These are phyloP conservation scores for Zaprionus taronus DNA, from an alignment of 1,140 invertebrate species.

Conservation along the genomic window DNA sequence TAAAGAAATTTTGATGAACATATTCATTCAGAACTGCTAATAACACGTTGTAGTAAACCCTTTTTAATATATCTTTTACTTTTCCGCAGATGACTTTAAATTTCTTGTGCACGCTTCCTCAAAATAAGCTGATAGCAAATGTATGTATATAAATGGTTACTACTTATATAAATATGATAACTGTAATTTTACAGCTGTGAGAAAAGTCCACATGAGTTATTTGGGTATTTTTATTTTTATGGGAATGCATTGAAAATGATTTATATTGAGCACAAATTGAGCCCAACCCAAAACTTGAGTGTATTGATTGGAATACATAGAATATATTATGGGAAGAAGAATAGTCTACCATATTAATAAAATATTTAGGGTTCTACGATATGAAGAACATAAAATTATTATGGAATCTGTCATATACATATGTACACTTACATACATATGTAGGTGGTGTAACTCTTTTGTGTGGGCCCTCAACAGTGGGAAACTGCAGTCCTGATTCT, in stretches of 20 bases:
- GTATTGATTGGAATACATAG: slow-evolving; percentile 9
- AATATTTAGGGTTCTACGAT: slow-evolving; percentile 50
- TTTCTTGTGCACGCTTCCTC: no score
- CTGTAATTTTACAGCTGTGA: no score
- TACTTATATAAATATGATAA: no score
- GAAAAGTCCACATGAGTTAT: no score
- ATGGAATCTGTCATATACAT: slow-evolving; percentile 38
- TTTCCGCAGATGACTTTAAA: no score
- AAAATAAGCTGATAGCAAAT: no score
- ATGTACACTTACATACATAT: slow-evolving; percentile 7
- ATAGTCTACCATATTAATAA: slow-evolving; percentile 51
- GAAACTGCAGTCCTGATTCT: neutral
- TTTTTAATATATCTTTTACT: no score
- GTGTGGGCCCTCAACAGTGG: slow-evolving; percentile 4
- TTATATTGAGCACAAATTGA: slow-evolving; percentile 21
- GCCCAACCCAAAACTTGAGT: neutral
- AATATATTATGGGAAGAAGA: slow-evolving; percentile 12
- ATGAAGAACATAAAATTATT: slow-evolving; percentile 53
- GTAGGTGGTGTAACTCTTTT: slow-evolving; percentile 44
- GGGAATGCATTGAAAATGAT: slow-evolving; percentile 15
- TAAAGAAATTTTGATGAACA: no score
- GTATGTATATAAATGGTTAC: no score
- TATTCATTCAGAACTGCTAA: no score
- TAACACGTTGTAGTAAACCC: no score
- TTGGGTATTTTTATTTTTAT: no score